Percentiles rank a stretch among this genome's conserved stretches.
Evolutionary conservation across 1,140 invertebrate genomes (phyloP).

Genomic region (Tetraneura akinire): DNA sequence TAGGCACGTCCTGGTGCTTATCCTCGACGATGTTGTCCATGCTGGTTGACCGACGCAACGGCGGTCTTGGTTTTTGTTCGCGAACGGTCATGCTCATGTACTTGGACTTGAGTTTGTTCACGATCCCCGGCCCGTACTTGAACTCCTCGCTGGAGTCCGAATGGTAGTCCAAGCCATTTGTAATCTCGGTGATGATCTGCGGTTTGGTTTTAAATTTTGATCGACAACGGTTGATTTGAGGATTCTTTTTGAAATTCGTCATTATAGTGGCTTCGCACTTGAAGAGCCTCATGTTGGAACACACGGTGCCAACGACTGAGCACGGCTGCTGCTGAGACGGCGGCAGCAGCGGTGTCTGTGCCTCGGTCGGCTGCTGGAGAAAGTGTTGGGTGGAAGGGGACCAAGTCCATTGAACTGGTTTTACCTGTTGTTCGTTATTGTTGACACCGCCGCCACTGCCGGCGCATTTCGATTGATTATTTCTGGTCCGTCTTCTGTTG

Average conservation of each 20-base stretch:
- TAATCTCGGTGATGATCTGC: constrained; percentile 61
- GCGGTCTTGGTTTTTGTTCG: constrained; percentile 58
- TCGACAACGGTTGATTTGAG: constrained; percentile 20
- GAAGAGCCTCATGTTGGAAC: constrained; percentile 29
- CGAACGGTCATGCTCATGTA: constrained; percentile 79
- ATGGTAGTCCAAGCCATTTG: constrained; percentile 57
- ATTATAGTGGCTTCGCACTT: constrained; percentile 35
- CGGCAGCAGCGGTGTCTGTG: constrained; percentile 42
- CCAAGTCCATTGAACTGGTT: constrained; percentile 43
- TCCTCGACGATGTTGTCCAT: constrained; percentile 82
- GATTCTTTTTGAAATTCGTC: constrained; percentile 46
- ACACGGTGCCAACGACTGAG: constrained; percentile 28
- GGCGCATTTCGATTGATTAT: constrained; percentile 53
- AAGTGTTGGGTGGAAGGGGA: constrained; percentile 43
- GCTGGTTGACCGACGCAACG: constrained; percentile 71
- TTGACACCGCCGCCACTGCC: constrained; percentile 40
- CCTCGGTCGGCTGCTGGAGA: constrained; percentile 52
- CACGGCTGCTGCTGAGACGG: neutral
- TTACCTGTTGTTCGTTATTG: constrained; percentile 46
- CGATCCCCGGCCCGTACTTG: constrained; percentile 88
- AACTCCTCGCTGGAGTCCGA: constrained; percentile 74
- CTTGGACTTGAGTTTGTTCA: constrained; percentile 79
- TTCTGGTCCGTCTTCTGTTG: constrained; percentile 64
- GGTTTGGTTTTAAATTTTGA: constrained; percentile 58
- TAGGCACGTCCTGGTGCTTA: constrained; percentile 54